Evolutionary conservation across 2,888 invertebrate species (phyloP), one percentile per base, ranked within the genome.

Genomic region (Harpagoxenus sublaevis): DNA sequence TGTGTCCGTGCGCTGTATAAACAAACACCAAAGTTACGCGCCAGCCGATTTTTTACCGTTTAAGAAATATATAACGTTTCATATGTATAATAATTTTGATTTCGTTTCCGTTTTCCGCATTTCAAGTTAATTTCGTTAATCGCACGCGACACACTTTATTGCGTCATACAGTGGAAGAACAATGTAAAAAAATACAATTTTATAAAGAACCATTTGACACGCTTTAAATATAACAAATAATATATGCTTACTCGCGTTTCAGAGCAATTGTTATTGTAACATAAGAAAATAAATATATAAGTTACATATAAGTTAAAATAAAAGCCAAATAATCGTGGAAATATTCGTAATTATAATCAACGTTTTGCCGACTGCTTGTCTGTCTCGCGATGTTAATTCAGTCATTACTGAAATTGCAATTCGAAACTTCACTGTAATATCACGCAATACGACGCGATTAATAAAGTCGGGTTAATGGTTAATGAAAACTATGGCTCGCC

Each of bases 401-500:
- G 1, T 42, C 9, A 66, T 28, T 23, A 68, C n/a, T 28, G 4
- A 31, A 28, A 48, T 68, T 66, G 28, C 48, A 28, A 23, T 23
- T 55, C 53, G 9, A 55, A 55, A 68, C 18, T 66, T 45, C 1
- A 9, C 8, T 66, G 18, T 18, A 48, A 68, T 48, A 68, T 51
- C 18, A 18, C 12, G 18, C 48, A 68, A 51, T 68, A 68, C 9
- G 28, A 48, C 18, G 31, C 48, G 10, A 28, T 63, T 63, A 63
- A 68, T 48, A 68, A 68, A 68, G 48, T 68, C 18, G 5, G 48
- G 28, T 48, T 66, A 31, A 66, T 31, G 18, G 9, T 48, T 48
- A 68, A 66, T 66, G 66, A 31, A 48, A 48, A 48, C 8, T 23
- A 66, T 66, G 42, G 3, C 3, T 8, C 31, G 10, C 9, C 3